phyloP scores from a whole-genome alignment of 2,888 invertebrate genomes.

The Dasysyrphus albostriatus region DNA sequence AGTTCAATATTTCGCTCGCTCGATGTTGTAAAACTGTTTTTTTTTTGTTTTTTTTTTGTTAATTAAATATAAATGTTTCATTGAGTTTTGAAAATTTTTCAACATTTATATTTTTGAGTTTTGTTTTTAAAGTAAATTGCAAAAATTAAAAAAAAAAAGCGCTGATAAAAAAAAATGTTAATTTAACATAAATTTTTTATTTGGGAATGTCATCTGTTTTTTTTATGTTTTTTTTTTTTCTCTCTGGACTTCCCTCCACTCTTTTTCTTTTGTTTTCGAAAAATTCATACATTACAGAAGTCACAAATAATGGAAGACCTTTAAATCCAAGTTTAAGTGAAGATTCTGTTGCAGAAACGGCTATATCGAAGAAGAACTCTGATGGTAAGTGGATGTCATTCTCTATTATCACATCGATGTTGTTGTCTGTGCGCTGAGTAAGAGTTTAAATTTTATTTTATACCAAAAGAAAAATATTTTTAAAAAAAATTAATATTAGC shows the following conservation, averaged over 20 bases:
- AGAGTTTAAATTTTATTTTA: slow-evolving; percentile 53
- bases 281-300: slow-evolving; percentile 83
- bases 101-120: slow-evolving; percentile 2
- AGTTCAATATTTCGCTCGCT: slow-evolving; percentile 65
- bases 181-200: slow-evolving; percentile 14
- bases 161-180: slow-evolving; percentile 27
- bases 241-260: slow-evolving; percentile 48
- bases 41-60: slow-evolving; percentile 17
- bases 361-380: slow-evolving; percentile 92
- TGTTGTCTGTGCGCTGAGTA: slow-evolving; percentile 76
- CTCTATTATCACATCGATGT: slow-evolving; percentile 77
- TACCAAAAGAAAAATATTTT: slow-evolving; percentile 7
- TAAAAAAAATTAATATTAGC: slow-evolving; percentile 17
- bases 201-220: slow-evolving; percentile 48
- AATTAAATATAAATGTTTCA: slow-evolving; percentile 39
- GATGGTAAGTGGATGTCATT: slow-evolving; percentile 88
- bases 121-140: slow-evolving; percentile 38
- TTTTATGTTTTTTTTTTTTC: slow-evolving; percentile 3
- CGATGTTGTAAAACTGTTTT: slow-evolving; percentile 71
- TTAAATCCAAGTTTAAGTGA: slow-evolving; percentile 91
- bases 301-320: slow-evolving; percentile 85
- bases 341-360: slow-evolving; percentile 92
- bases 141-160: slow-evolving; percentile 43
- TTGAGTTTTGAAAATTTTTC: slow-evolving; percentile 39
- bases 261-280: slow-evolving; percentile 71